Evolutionary conservation across 2,888 invertebrate species (phyloP).

Genomic region (Amaurobius ferox): DNA sequence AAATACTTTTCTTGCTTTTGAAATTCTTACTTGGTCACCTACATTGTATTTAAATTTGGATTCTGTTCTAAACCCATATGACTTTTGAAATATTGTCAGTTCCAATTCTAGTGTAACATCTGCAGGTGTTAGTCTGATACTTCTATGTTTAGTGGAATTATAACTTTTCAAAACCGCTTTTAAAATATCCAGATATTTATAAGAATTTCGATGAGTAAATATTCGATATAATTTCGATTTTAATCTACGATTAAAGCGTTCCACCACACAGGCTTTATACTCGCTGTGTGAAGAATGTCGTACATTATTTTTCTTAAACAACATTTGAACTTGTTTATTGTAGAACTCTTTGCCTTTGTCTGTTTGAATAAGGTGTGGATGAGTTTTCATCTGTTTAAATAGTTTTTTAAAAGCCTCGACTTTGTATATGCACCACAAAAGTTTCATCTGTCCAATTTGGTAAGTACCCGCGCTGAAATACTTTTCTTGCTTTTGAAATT

Average conservation of each 20-base stretch:
- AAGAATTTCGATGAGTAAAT: constrained; percentile 34
- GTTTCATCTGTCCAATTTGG: constrained; percentile 47
- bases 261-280: constrained; percentile 75
- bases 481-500: constrained; percentile 29
- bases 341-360: constrained; percentile 16
- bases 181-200: constrained; percentile 41
- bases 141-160: constrained; percentile 44
- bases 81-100: constrained; percentile 28
- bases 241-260: constrained; percentile 76
- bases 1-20: constrained; percentile 26
- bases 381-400: neutral
- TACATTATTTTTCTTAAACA: neutral
- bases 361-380: neutral
- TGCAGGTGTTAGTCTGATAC: constrained; percentile 13
- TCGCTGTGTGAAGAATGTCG: constrained; percentile 72
- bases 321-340: neutral
- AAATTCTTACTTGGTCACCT: constrained; percentile 30
- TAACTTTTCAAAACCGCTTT: constrained; percentile 42
- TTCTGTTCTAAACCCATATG: constrained; percentile 14
- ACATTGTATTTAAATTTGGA: constrained; percentile 3
- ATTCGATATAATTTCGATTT: constrained; percentile 73
- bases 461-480: constrained; percentile 43
- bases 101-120: constrained; percentile 13
- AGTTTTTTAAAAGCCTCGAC: constrained; percentile 8
- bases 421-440: constrained; percentile 22